Evolutionary conservation across 1,140 invertebrate genomes (phyloP).

Genomic region (Gyrodactylus salaris): DNA sequence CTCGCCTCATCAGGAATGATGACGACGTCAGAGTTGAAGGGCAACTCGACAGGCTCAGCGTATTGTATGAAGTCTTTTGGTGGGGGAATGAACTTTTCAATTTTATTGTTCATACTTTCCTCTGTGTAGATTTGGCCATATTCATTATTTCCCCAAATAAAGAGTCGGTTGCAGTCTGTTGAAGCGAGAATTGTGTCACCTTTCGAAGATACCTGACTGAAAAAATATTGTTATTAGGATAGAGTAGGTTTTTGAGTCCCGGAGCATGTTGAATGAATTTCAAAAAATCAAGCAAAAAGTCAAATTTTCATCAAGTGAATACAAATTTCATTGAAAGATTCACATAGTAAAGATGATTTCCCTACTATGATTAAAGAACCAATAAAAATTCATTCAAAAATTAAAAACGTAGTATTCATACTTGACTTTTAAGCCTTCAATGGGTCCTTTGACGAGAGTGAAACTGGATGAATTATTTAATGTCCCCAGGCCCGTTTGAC

Average conservation of each 20-base stretch:
- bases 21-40: not conserved
- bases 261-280: no score
- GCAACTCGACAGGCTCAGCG: not conserved
- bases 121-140: conserved; percentile 38
- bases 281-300: no score
- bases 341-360: no score
- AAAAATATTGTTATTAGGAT: conserved; percentile 15
- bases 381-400: conserved; percentile 1
- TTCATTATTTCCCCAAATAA: conserved; percentile 86
- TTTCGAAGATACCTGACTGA: conserved; percentile 38
- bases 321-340: no score
- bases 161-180: conserved; percentile 57
- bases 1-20: not conserved
- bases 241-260: no score
- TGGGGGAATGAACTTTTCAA: not conserved
- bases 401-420: no score
- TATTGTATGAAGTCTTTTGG: not conserved
- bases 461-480: conserved; percentile 27
- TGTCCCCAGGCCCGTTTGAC: conserved; percentile 50
- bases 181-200: conserved; percentile 58
- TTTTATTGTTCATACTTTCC: not conserved
- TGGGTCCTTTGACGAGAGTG: conserved; percentile 10
- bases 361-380: not conserved
- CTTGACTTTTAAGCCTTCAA: not conserved
- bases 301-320: no score